Conservation (phyloP, 2,888 invertebrate species). For the Eupeodes latifasciatus region DNA sequence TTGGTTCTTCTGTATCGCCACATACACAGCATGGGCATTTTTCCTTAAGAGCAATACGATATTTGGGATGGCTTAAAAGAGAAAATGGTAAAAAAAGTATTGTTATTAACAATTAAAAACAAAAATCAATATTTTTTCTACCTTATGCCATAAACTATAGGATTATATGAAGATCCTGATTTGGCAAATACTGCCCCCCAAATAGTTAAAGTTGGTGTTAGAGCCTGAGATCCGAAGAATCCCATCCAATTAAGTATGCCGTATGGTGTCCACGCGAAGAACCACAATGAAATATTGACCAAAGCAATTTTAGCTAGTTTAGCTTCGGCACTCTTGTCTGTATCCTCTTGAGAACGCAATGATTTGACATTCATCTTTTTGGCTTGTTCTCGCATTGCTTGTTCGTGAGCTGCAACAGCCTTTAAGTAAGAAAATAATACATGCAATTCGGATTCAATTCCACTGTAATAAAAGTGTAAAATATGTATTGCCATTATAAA, state of each 20-base stretch:
- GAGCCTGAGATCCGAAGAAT: conserved; percentile 89
- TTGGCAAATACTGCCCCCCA: conserved; percentile 97
- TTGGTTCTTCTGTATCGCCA: conserved; percentile 81
- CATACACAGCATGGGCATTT: conserved; percentile 86
- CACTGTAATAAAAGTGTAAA: too few species aligned
- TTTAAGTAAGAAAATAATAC: conserved; percentile 78
- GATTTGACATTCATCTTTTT: conserved; percentile 97
- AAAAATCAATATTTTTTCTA: conserved; percentile 80
- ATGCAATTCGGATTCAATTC: not conserved
- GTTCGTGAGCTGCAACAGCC: conserved; percentile 94
- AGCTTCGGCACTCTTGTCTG: conserved; percentile 92
- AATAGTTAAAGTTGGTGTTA: conserved; percentile 92
- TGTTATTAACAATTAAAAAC: not conserved
- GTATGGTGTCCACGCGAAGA: conserved; percentile 97
- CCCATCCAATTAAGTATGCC: conserved; percentile 92
- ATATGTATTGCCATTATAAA: too few species aligned
- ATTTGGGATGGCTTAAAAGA: conserved; percentile 86
- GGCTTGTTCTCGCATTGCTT: conserved; percentile 94
- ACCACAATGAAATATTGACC: conserved; percentile 95
- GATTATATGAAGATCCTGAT: conserved; percentile 95
- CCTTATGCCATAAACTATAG: conserved; percentile 96
- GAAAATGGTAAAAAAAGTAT: not conserved
- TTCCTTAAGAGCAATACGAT: conserved; percentile 86
- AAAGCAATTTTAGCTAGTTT: conserved; percentile 95
- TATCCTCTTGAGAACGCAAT: conserved; percentile 90